Evolutionary conservation across 2,113 vertebrate species (phyloP).

Genomic region (Aptenodytes forsteri): DNA sequence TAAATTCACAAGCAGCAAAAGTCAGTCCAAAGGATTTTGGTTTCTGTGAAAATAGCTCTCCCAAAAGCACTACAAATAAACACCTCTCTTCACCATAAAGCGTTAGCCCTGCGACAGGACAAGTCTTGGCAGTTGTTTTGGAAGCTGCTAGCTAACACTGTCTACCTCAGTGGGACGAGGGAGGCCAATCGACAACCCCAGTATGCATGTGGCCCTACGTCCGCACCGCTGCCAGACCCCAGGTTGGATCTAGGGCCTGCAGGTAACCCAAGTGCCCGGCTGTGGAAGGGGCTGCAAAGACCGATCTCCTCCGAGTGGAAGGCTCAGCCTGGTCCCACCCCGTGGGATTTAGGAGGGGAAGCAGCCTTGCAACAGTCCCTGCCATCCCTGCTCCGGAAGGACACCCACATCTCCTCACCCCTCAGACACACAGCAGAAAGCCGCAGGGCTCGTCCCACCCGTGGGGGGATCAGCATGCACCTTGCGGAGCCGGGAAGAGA

Average conservation of each 20-base stretch:
- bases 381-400: no score
- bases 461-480: accelerated
- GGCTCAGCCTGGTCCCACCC: neutral
- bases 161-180: accelerated
- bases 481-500: accelerated
- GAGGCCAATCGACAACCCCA: accelerated
- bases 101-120: accelerated
- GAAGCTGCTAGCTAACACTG: neutral
- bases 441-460: accelerated
- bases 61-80: neutral
- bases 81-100: neutral
- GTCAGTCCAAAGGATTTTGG: no score
- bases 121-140: neutral
- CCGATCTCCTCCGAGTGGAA: accelerated
- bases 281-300: neutral
- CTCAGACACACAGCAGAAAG: accelerated
- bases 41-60: neutral
- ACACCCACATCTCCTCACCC: neutral
- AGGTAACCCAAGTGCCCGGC: accelerated
- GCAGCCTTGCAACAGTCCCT: accelerated
- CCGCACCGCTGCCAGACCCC: accelerated
- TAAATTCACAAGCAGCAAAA: neutral
- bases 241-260: neutral
- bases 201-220: accelerated
- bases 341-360: accelerated